Conservation (phyloP, 2,797 vertebrate genomes). For the Helostoma temminkii region DNA sequence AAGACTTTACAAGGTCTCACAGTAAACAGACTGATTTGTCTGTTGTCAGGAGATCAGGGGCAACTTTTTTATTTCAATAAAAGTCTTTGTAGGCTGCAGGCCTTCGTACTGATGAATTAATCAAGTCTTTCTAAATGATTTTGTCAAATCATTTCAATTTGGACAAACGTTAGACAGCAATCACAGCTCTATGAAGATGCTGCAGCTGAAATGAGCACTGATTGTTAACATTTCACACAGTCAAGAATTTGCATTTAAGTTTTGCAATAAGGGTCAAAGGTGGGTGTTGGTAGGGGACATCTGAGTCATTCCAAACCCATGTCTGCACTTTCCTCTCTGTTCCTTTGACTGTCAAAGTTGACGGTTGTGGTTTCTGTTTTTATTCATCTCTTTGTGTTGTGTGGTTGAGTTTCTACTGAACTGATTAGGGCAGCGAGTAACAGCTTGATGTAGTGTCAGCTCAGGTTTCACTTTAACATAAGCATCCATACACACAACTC, state of each 20-base stretch:
- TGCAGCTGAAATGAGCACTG: not conserved
- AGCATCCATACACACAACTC: not conserved
- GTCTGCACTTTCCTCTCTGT: not conserved
- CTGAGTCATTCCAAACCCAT: not conserved
- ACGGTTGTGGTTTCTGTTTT: constrained; percentile 8
- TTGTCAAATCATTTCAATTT: not conserved
- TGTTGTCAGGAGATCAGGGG: constrained; percentile 16
- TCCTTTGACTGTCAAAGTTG: not conserved
- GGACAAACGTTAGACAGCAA: not conserved
- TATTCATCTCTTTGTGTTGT: not conserved
- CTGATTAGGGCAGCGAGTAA: not conserved
- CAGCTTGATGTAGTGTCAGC: not conserved
- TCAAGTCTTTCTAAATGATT: not conserved
- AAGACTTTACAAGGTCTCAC: not conserved
- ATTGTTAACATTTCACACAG: not conserved
- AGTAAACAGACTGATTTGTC: not conserved
- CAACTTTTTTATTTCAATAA: not conserved
- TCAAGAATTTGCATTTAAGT: not conserved
- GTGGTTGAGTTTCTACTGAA: constrained; percentile 10
- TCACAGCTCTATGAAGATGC: no score
- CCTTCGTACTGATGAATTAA: not conserved
- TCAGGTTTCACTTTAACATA: not conserved
- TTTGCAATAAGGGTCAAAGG: no score
- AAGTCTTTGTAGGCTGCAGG: not conserved
- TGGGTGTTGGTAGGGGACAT: no score